Percentiles rank a stretch among this genome's conserved stretches.
Conservation (phyloP, 1,140 invertebrate genomes). For the Bombus affinis region DNA sequence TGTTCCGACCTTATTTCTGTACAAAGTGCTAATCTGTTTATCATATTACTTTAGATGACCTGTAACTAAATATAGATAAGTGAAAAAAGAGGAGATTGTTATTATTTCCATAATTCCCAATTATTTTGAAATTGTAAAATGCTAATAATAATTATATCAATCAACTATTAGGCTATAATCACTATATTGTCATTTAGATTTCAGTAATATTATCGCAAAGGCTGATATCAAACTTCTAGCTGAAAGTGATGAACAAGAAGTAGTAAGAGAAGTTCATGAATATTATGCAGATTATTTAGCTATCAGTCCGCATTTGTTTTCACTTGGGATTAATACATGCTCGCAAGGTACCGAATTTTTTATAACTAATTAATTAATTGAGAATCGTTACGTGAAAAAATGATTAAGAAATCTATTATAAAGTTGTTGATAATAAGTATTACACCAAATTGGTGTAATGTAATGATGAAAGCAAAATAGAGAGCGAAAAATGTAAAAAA, state of each 20-base stretch:
- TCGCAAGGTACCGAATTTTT: conserved; percentile 82
- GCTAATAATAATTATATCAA: conserved; percentile 5
- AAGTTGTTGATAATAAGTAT: background rate
- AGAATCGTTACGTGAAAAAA: background rate
- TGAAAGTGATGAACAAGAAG: conserved; percentile 98
- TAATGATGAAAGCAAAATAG: background rate
- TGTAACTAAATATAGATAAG: no score
- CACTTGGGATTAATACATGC: conserved; percentile 87
- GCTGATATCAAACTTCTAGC: conserved; percentile 97
- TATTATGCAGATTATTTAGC: conserved; percentile 97
- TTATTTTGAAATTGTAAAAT: conserved; percentile 4
- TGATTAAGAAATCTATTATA: background rate
- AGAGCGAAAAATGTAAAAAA: no score
- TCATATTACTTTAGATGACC: no score
- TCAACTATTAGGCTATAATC: conserved; percentile 11
- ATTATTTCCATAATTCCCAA: background rate
- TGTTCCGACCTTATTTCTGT: no score
- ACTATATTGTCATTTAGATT: conserved; percentile 86
- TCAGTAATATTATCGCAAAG: conserved; percentile 98
- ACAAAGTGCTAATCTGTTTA: no score
- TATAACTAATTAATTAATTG: background rate
- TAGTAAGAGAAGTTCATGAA: conserved; percentile 97
- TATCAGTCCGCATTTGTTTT: conserved; percentile 95
- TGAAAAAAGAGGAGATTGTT: no score
- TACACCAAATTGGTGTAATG: no score